Evolutionary conservation across 2,113 vertebrate genomes (phyloP).

Genomic region (Cyanoliseus patagonus): DNA sequence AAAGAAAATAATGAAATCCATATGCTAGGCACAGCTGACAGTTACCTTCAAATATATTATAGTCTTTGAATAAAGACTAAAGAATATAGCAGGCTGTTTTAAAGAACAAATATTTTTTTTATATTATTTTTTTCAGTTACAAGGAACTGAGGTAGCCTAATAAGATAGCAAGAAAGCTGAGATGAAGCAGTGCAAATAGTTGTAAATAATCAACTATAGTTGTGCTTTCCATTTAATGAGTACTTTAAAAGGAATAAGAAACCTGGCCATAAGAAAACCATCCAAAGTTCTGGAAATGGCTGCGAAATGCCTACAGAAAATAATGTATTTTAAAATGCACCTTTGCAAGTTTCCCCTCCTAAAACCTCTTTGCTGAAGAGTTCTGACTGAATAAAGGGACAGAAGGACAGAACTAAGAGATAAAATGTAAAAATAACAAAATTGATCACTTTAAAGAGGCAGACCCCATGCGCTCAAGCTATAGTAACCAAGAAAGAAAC

Average conservation of each 20-base stretch:
- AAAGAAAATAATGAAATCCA: background rate
- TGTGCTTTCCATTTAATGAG: background rate
- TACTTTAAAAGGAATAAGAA: background rate
- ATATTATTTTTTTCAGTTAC: background rate
- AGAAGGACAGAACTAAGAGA: background rate
- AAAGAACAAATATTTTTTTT: background rate
- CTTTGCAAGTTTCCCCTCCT: background rate
- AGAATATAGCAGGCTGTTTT: background rate
- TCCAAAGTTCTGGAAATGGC: background rate
- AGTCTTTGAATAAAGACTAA: background rate
- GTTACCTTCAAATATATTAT: background rate
- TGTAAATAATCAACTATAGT: background rate
- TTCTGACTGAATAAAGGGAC: background rate
- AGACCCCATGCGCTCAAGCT: accelerated
- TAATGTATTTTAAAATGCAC: background rate
- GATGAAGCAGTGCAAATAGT: background rate
- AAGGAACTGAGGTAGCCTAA: background rate
- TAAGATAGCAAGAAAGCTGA: background rate
- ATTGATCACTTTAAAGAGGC: background rate
- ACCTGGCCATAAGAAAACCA: background rate
- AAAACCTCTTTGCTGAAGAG: background rate
- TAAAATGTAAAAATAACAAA: background rate
- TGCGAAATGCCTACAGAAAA: background rate
- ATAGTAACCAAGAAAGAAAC: background rate
- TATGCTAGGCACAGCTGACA: background rate